These are phyloP conservation scores for Ibidorhyncha struthersii DNA, from an alignment of 2,113 vertebrate species.

Conservation along the genomic window DNA sequence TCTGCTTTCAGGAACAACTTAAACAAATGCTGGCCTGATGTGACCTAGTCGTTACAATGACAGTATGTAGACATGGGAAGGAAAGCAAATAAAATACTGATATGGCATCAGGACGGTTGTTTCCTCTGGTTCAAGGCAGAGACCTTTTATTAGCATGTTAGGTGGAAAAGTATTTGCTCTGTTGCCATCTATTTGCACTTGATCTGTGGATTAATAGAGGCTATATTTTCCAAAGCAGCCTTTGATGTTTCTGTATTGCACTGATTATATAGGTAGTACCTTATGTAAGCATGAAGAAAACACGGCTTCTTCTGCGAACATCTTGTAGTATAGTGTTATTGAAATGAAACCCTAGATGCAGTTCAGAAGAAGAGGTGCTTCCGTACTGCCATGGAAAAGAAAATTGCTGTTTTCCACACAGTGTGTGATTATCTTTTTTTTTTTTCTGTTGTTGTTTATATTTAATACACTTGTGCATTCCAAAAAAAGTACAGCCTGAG, in stretches of 20 bases:
- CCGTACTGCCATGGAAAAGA: not conserved
- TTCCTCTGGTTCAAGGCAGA: not conserved
- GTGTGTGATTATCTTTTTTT: not conserved
- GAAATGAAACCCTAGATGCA: not conserved
- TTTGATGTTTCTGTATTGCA: not conserved
- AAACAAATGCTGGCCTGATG: not conserved
- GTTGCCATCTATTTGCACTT: not conserved
- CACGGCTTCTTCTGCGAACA: not conserved
- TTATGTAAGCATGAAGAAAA: not conserved
- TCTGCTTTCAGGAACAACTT: not conserved
- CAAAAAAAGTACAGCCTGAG: not conserved
- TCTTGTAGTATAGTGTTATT: not conserved
- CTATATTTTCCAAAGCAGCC: not conserved
- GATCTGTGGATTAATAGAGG: not conserved
- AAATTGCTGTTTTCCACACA: accelerated
- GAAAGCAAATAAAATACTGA: not conserved
- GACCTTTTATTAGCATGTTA: not conserved
- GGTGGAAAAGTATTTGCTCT: not conserved
- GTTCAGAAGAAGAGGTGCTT: not conserved
- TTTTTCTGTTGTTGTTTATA: not conserved
- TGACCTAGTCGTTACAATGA: not conserved
- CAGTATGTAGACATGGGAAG: not conserved
- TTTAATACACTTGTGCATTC: not conserved
- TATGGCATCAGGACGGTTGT: not conserved
- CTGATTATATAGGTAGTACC: not conserved